Evolutionary conservation across 2,797 vertebrate species (phyloP), one percentile per base, ranked within the genome.

Genomic region (Catharus ustulatus): DNA sequence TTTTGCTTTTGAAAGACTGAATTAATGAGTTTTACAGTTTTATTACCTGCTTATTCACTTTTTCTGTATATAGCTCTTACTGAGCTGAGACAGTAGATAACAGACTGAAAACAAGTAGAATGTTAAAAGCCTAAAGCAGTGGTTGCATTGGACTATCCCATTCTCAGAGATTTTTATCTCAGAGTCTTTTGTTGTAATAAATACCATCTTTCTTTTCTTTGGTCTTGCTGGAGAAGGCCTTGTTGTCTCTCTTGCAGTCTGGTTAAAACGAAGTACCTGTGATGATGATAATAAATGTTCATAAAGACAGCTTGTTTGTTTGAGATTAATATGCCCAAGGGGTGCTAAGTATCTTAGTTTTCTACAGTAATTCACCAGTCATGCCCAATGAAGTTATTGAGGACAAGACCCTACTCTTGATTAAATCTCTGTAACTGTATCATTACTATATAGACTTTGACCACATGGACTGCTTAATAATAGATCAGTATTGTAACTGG

Each of bases 181-280:
- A 30, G 38, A 75, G 17, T 43, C 21, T 73, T 91, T 66, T 66
- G 4, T 79, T 78, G 29, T 42, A 71, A 77, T 82, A 81, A 54
- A 84, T 96, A 94, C 94, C 95, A 45, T 76, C 51, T 87, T 93
- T 51, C 74, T 94, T 87, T 81, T 94, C 84, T 55, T 92, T 79
- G 92, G 75, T 87, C 34, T 94, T 63, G 52, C 17, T 16, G 9
- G 17, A 59, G 81, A 87, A 91, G 75, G 48, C 24, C 26, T 82
- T 81, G 42, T 80, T 77, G 42, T 73, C 42, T 57, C 76, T 90
- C 36, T 67, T 83, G 72, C 38, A 61, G 48, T 87, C 68, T 40
- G 61, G 61, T 96, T 92, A 67, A 96, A 94, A 80, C 77, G 95
- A 83, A 96, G 92, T 79, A 92, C 96, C 95, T 94, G 81, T 82